Conservation (phyloP, 2,888 invertebrate species). For the Uloborus plumipes region DNA sequence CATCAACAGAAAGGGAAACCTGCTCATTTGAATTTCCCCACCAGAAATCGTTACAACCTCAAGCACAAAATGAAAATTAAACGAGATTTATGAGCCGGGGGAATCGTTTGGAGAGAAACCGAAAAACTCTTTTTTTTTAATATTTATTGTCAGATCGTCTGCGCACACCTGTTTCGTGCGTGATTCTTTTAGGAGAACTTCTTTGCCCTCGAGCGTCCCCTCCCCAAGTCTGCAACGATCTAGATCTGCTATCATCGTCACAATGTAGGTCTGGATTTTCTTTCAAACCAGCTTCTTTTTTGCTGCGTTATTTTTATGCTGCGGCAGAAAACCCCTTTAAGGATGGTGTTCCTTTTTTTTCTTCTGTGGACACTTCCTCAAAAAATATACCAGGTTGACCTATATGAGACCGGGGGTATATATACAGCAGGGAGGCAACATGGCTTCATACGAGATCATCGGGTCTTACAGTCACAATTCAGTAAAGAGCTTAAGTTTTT, state of each 20-base stretch:
- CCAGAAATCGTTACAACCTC: too few species aligned
- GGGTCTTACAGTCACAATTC: background rate
- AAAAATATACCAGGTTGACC: constrained; percentile 35
- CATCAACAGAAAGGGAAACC: background rate
- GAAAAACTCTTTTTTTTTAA: constrained; percentile 8
- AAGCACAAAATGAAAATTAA: too few species aligned
- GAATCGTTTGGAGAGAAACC: constrained; percentile 4
- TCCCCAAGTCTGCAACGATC: constrained; percentile 24
- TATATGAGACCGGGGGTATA: constrained; percentile 33
- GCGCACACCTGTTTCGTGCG: constrained; percentile 20
- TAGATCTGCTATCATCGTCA: constrained; percentile 35
- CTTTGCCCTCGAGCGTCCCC: constrained; percentile 14
- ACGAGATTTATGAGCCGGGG: constrained; percentile 15
- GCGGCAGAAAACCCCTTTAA: constrained; percentile 22
- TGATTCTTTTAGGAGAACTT: constrained; percentile 14
- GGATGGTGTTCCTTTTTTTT: background rate
- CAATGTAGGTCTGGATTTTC: constrained; percentile 55
- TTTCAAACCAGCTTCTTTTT: constrained; percentile 29
- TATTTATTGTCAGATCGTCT: too few species aligned
- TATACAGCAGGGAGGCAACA: constrained; percentile 8
- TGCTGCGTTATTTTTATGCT: too few species aligned
- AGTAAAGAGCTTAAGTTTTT: background rate
- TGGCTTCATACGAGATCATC: constrained; percentile 4
- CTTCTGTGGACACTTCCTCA: constrained; percentile 32
- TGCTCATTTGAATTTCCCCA: constrained; percentile 9